Conservation (phyloP, 2,797 vertebrate species). For the Protonibea diacanthus region DNA sequence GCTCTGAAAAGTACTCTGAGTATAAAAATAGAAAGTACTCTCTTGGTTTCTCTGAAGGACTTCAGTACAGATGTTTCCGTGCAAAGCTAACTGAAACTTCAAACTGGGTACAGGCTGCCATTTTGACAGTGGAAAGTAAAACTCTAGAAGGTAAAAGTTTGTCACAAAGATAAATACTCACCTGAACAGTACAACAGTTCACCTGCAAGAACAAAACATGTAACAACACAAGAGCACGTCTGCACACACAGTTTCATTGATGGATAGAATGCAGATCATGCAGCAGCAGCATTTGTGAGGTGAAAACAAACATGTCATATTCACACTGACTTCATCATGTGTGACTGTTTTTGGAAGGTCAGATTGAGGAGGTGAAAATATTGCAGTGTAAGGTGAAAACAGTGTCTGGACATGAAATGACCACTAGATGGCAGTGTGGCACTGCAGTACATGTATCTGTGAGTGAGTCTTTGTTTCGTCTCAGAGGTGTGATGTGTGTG, state of each 20-base stretch:
- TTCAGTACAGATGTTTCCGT: too few relatives aligned
- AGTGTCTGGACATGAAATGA: accelerated
- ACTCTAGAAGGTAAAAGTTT: too few relatives aligned
- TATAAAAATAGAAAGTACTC: too few relatives aligned
- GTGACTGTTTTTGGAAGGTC: not conserved
- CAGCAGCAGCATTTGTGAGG: too few relatives aligned
- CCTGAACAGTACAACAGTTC: too few relatives aligned
- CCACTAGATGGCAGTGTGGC: slow-evolving; percentile 79
- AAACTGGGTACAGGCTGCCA: too few relatives aligned
- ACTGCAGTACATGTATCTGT: slow-evolving; percentile 6
- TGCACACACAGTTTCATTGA: not conserved
- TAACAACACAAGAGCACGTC: too few relatives aligned
- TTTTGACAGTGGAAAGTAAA: too few relatives aligned
- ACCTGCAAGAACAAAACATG: not conserved
- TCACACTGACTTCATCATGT: not conserved
- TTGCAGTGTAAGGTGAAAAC: not conserved
- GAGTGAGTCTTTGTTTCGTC: not conserved
- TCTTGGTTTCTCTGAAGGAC: too few relatives aligned
- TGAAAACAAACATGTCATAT: not conserved
- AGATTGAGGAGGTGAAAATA: not conserved
- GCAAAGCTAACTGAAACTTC: too few relatives aligned
- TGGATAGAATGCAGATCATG: not conserved
- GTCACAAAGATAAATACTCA: too few relatives aligned
- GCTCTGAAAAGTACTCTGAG: too few relatives aligned
- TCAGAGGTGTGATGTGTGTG: not conserved